Evolutionary conservation across 2,797 vertebrate genomes (phyloP), one percentile per base, ranked within the genome.

Genomic region (Urocyon cinereoargenteus): DNA sequence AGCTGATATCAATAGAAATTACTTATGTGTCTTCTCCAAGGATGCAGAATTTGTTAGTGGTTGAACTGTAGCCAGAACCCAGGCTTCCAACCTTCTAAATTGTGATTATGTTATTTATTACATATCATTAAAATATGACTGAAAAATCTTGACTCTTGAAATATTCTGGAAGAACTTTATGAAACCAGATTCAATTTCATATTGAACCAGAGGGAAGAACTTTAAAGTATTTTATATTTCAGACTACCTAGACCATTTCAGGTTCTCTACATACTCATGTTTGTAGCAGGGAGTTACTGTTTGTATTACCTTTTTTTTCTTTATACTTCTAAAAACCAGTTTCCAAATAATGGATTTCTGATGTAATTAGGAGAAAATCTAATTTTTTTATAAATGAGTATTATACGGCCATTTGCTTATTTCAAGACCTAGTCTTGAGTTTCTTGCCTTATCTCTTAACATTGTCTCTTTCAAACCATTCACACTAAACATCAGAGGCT

Each of bases 191-290:
- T 55, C 9, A 79, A 28, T 91, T 91, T 91, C 64, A 68, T 31
- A 68, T 75, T 78, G 73, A 95, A 19, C 4, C 10, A 77, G 66
- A 62, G 4, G 3, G 21, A 89, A 94, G 16, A 94, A 22, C 40
- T 70, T 82, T 86, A 61, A 95, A 85, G 53, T 92, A 77, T 86
- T 75, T 53, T 10, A 28, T 88, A 89, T 49, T 66, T 81, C 84
- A 70, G 19, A 24, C 61, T 3, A 3, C 11, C 4, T 61, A 28
- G 26, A 34, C 31, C 31, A 70, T 82, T 89, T 62, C 82, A 12
- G 0, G 19, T 78, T 62, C 18, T 49, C 22, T n/a, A 19, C 9
- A 36, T 55, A 51, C 26, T 95, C 15, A 84, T 28, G 3, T 34
- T 89, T 90, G 53, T 75, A 92, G 2, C 6, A 82, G 45, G 77